phyloP scores from a whole-genome alignment of 2,888 invertebrate species.

The Troides oblongomaculatus region DNA sequence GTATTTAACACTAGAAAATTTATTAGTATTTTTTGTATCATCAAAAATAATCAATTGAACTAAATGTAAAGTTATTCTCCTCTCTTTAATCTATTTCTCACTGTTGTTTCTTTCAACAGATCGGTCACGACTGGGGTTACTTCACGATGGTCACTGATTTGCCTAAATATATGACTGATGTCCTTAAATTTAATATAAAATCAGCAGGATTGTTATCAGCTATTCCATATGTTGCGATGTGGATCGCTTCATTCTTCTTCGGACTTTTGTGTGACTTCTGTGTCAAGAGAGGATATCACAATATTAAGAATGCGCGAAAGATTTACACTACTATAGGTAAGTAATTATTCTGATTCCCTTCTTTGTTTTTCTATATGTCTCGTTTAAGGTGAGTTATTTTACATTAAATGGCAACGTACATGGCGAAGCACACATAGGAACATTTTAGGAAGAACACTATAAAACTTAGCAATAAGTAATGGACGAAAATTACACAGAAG shows the following conservation, averaged over 20 bases:
- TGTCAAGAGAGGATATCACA: constrained; percentile 80
- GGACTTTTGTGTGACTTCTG: constrained; percentile 86
- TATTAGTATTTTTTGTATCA: too few relatives aligned
- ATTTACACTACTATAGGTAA: constrained; percentile 85
- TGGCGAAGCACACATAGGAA: too few relatives aligned
- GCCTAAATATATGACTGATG: constrained; percentile 85
- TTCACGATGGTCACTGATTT: constrained; percentile 86
- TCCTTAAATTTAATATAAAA: constrained; percentile 83
- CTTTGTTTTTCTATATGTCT: too few relatives aligned
- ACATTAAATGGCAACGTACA: too few relatives aligned
- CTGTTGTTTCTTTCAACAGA: constrained; percentile 45
- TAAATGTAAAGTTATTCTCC: too few relatives aligned
- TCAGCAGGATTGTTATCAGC: constrained; percentile 83
- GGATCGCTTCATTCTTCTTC: constrained; percentile 82
- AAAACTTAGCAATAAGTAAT: too few relatives aligned
- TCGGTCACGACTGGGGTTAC: constrained; percentile 86
- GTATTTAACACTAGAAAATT: too few relatives aligned
- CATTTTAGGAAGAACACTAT: too few relatives aligned
- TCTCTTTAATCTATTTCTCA: background rate
- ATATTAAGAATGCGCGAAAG: constrained; percentile 81
- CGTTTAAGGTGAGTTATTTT: too few relatives aligned
- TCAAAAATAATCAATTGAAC: too few relatives aligned
- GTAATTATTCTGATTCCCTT: constrained; percentile 31
- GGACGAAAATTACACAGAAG: too few relatives aligned
- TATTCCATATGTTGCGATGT: constrained; percentile 84